Base-by-base conservation (phyloP, 2,113 vertebrate species). In the Petroica traversi region DNA sequence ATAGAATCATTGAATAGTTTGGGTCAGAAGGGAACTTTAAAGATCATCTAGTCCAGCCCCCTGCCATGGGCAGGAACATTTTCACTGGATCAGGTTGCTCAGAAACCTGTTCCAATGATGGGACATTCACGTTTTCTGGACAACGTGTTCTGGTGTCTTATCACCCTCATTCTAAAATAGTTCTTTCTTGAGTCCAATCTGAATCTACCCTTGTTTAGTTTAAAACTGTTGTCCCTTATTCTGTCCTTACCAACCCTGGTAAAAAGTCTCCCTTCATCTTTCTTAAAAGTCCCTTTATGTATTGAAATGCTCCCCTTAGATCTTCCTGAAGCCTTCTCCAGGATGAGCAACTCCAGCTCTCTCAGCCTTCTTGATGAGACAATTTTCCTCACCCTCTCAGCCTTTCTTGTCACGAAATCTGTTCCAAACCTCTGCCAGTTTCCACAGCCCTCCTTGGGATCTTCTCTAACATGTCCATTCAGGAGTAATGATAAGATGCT, bases 1-100 rank as follows among this genome's bases (percentile, higher is more conserved):
- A 49, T 41, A 69, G 77, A 91, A 77, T 68, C 78, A 52, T 29
- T 66, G 64, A 52, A 64, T 55, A 64, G 28, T 87, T 84, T 87
- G 77, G 68, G 41, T 80, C 5, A 22, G 84, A 91, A 93, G 54
- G 40, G 49, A 80, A 36, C n/a, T 61, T 83, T 89, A 86, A 83
- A 86, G 84, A 89, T 84, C 63, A 18, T 28, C 25, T 52, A 36
- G 31, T 80, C 22, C 68, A 83, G 64, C 11, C 31, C 31, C 10
- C 22, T 69, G 45, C 20, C 26, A 12, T 40, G 36, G 45, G 12
- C 80, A 48, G 58, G 14, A 43, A 76, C 45, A 9, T 61, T 79
- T 96, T 89, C 49, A 48, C 7, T 61, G 52, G 94, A 89, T 96
- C 90, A 80, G 9, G 34, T 94, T 96, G 72, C 94, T 89, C 54